Evolutionary conservation across 2,888 invertebrate species (phyloP).

Genomic region (Tetropium fuscum): DNA sequence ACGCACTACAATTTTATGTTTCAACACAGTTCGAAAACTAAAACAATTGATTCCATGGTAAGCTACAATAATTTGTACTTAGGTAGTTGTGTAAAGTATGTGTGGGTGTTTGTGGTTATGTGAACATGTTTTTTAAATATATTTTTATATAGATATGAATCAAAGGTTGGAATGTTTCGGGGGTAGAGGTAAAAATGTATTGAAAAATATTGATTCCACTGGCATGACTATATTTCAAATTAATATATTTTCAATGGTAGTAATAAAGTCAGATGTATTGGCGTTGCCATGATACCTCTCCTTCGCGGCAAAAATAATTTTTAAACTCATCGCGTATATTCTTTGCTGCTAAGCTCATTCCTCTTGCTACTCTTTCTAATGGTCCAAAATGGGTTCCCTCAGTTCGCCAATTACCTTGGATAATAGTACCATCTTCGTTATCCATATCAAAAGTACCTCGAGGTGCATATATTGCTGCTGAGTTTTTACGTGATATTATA

Average conservation of each 20-base stretch:
- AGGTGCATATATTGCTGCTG: conserved; percentile 2
- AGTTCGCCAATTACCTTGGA: neutral
- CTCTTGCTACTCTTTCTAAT: neutral
- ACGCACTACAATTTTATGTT: neutral
- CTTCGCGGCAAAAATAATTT: conserved; percentile 1
- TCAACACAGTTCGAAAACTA: neutral
- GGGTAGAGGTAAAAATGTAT: too few relatives aligned
- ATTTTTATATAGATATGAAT: too few relatives aligned
- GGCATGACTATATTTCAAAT: neutral
- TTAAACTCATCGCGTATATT: neutral
- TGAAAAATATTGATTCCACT: too few relatives aligned
- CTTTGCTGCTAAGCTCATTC: neutral
- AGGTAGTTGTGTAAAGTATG: too few relatives aligned
- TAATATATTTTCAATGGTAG: neutral
- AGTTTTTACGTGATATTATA: neutral
- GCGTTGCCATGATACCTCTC: neutral
- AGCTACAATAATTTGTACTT: too few relatives aligned
- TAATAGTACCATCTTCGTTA: neutral
- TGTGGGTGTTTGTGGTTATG: too few relatives aligned
- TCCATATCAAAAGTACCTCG: neutral
- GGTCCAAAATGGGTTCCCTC: neutral
- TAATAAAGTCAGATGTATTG: neutral
- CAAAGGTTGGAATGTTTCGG: too few relatives aligned
- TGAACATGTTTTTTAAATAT: too few relatives aligned
- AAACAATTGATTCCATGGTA: neutral